Percentiles rank a stretch among this genome's conserved stretches.
These are phyloP conservation scores for Drosophila biarmipes DNA, from an alignment of 1,140 invertebrate genomes.

Conservation along the genomic window DNA sequence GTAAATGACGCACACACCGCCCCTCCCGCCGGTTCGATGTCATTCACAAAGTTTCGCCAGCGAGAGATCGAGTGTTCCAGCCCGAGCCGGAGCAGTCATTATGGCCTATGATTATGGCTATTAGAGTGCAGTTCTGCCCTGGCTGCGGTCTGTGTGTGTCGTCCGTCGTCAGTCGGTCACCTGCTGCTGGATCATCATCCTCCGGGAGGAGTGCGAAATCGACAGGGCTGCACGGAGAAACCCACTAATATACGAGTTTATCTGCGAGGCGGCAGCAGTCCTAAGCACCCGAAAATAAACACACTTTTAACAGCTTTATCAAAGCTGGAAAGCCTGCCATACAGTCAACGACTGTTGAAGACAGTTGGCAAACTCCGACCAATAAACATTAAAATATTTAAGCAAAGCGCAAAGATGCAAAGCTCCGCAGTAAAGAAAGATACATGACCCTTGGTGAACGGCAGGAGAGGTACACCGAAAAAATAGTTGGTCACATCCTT, in stretches of 20 bases:
- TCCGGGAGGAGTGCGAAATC: background rate
- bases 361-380: conserved; percentile 73
- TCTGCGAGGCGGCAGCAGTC: conserved; percentile 14
- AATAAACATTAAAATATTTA: conserved; percentile 84
- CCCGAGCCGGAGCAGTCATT: conserved; percentile 56
- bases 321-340: conserved; percentile 42
- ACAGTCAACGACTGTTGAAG: conserved; percentile 19
- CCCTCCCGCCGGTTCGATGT: conserved; percentile 57
- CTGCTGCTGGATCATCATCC: conserved; percentile 15
- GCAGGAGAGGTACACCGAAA: conserved; percentile 1
- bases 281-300: conserved; percentile 68
- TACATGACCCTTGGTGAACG: conserved; percentile 51
- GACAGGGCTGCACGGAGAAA: conserved; percentile 6
- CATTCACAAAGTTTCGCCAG: conserved; percentile 72
- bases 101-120: conserved; percentile 81
- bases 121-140: conserved; percentile 70
- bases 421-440: conserved; percentile 78
- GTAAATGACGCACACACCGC: conserved; percentile 70
- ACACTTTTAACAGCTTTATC: conserved; percentile 78
- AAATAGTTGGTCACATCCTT: background rate
- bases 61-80: conserved; percentile 17
- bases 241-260: conserved; percentile 32
- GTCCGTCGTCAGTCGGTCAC: conserved; percentile 10
- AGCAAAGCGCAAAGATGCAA: conserved; percentile 80
- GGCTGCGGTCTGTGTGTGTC: conserved; percentile 16